Evolutionary conservation across 1,140 invertebrate species (phyloP), one percentile per base, ranked within the genome.

Genomic region (Drosophila oshimai): DNA sequence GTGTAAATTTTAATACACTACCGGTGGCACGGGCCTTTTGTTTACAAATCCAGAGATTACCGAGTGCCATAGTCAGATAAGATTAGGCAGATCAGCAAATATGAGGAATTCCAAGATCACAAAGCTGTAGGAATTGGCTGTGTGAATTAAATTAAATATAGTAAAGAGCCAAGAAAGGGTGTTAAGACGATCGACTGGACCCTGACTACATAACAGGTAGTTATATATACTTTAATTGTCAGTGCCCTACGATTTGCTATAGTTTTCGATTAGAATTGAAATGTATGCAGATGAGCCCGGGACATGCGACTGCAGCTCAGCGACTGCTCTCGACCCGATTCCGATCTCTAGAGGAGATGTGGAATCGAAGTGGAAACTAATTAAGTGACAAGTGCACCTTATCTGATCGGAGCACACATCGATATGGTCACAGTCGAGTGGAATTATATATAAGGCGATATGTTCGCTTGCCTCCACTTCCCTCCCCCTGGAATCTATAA

Each of bases 301-400:
- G 18, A 51, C 10, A 45, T 68, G 64, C 64, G 29, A 68, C 7
- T 68, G 47, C 64, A 68, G 29, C n/a, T 42, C 12, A 26, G 42
- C 13, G 10, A 15, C 44, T 4, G 44, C 5, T 9, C 6, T 31
- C n/a, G n/a, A 24, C 18, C 22, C 15, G 20, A 22, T 24, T 29
- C 17, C 9, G 13, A 28, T 28, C 22, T 10, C 22, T 7, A n/a
- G n/a, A 1, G 18, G 13, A 13, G 13, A 7, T 22, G 24, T 6
- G 12, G 13, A 26, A 58, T 60, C 51, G 51, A 20, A 60, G 49
- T 64, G 44, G 74, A 65, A 78, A 71, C 74, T 74, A 83, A 83
- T 83, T 84, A 79, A 67, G 64, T 69, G 54, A 78, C 79, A 83
- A 83, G 70, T 74, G 74, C 58, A 84, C 79, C 80, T 83, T 83